phyloP scores from a whole-genome alignment of 1,140 invertebrate genomes.

The Platyura marginata region DNA sequence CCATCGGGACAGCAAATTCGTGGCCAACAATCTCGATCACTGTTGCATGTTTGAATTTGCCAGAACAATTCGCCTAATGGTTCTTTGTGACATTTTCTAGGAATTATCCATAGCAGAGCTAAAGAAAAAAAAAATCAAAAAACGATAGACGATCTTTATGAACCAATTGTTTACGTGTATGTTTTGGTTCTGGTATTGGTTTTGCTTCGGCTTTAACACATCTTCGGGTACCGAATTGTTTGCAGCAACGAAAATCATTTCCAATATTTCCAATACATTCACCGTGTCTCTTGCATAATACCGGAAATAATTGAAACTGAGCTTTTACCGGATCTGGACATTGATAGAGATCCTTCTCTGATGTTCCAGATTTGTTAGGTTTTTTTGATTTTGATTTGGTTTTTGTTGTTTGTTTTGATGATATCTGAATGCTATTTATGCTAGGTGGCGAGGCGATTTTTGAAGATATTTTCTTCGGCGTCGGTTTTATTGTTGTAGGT shows the following conservation, averaged over 20 bases:
- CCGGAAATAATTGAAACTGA: conserved; percentile 29
- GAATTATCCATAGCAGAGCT: conserved; percentile 42
- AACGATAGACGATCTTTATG: conserved; percentile 4
- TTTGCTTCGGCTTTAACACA: conserved; percentile 35
- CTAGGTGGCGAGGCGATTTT: too few species aligned
- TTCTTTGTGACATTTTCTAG: conserved; percentile 38
- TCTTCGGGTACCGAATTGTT: conserved; percentile 25
- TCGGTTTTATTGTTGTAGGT: too few species aligned
- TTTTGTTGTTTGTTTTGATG: too few species aligned
- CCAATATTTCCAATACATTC: conserved; percentile 31
- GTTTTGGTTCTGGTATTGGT: conserved; percentile 28
- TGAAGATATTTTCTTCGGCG: too few species aligned
- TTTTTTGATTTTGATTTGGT: too few species aligned
- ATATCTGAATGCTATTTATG: too few species aligned
- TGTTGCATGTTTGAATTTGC: conserved; percentile 40
- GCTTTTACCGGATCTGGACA: conserved; percentile 30
- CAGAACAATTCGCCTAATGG: conserved; percentile 43
- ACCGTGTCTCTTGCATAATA: conserved; percentile 31
- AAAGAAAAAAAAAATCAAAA: conserved; percentile 8
- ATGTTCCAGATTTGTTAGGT: too few species aligned
- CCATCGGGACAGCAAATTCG: conserved; percentile 50
- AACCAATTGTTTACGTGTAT: conserved; percentile 30
- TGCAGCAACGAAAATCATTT: conserved; percentile 30
- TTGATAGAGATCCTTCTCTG: neutral
- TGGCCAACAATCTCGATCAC: conserved; percentile 46